Base-by-base conservation (phyloP, 2,113 vertebrate species). In the Conger conger region DNA sequence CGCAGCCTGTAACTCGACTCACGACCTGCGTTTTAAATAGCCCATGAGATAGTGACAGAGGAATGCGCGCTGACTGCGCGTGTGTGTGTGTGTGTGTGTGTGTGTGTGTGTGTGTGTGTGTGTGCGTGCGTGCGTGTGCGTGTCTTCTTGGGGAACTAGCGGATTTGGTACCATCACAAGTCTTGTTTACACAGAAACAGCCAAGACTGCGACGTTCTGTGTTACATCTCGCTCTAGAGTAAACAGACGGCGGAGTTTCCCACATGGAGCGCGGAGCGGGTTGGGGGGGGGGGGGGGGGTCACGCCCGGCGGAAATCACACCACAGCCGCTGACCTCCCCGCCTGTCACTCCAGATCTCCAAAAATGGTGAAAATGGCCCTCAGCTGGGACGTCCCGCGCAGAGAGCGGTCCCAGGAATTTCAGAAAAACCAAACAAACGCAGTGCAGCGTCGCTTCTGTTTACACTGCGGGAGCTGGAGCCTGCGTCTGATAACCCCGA, bases 21-120 rank as follows among this genome's bases (percentile, higher is more conserved):
- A 84, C 79, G 84, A 84, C 81, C 20, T 33, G 80, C 79, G 88
- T 83, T 81, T 83, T 82, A 73, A 88, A 87, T 88, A 86, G 85
- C 80, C 80, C 33, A 54, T 89, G 88, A 89, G 87, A 88, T 92
- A 91, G 90, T 81, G 18, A 45, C 86, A 86, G 0, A 60, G 89
- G 92, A 92, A 91, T 85, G 84, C 11, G 45, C 4, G 17, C 37
- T 77, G 35, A 53, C 60, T 76, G 50, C 53, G 38, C 35, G 78
- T 79, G 78, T 79, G 78, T 4, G 78, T 79, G 78, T 40, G 78
- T 79, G 79, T 80, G 79, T 80, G 79, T 30, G 79, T 79, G 78
- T 42, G 33, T 42, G 78, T 15, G 7, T 40, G 20, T 68, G 84
- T 35, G 57, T 33, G 73, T 18, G 30, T 16, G 13, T 37, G 33